phyloP scores from a whole-genome alignment of 2,113 vertebrate genomes.

The Hyaena hyaena region DNA sequence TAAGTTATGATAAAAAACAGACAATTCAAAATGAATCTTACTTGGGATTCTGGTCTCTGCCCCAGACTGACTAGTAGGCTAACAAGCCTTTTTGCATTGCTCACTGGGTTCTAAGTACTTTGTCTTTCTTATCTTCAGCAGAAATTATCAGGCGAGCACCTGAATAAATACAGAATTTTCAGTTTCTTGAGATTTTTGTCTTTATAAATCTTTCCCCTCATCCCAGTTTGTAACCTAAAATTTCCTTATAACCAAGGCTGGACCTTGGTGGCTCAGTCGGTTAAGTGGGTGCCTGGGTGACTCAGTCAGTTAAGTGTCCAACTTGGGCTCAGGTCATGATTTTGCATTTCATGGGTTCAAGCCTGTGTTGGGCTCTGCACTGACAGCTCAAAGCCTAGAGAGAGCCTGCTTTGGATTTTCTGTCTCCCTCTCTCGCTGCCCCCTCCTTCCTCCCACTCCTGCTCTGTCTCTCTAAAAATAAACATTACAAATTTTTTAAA shows the following conservation, averaged over 20 bases:
- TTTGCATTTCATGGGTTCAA: accelerated
- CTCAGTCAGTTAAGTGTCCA: too few species aligned
- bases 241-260: not conserved
- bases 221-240: not conserved
- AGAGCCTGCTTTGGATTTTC: too few species aligned
- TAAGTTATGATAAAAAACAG: not conserved
- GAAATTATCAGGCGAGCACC: not conserved
- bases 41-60: not conserved
- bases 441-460: too few species aligned
- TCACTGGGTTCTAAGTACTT: not conserved
- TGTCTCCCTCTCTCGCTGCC: too few species aligned
- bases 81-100: not conserved
- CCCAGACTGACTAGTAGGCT: not conserved
- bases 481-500: too few species aligned
- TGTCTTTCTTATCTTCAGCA: not conserved
- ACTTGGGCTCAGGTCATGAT: too few species aligned
- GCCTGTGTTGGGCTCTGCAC: too few species aligned
- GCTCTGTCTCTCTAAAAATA: too few species aligned
- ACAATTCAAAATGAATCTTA: not conserved
- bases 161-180: not conserved
- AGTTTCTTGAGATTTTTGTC: conserved; percentile 22
- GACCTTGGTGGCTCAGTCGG: not conserved
- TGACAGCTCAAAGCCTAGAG: too few species aligned
- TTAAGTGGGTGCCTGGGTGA: too few species aligned
- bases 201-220: not conserved